Percentiles rank a stretch among this genome's conserved stretches.
Evolutionary conservation across 2,888 invertebrate species (phyloP).

Genomic region (Rhingia rostrata): DNA sequence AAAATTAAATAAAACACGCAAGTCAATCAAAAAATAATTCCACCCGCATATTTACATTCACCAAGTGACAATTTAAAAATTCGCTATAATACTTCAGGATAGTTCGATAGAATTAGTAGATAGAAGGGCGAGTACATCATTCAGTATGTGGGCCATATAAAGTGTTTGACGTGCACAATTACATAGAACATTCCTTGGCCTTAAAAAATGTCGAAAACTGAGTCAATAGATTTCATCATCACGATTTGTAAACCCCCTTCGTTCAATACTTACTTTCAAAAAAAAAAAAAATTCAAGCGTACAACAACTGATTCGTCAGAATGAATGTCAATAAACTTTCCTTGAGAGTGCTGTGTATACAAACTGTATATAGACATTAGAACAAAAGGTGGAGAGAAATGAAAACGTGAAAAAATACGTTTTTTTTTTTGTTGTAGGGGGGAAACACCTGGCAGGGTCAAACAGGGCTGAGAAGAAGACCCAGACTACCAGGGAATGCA

Average conservation of each 20-base stretch:
- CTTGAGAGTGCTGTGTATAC: slow-evolving; percentile 1
- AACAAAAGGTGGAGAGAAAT: slow-evolving; percentile 9
- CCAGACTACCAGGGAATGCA: not conserved
- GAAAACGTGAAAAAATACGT: slow-evolving; percentile 3
- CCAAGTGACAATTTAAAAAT: too few relatives aligned
- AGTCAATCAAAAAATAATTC: too few relatives aligned
- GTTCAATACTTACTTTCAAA: not conserved
- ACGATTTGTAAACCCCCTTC: slow-evolving; percentile 2
- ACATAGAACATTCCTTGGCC: not conserved
- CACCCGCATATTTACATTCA: too few relatives aligned
- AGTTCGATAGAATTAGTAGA: too few relatives aligned
- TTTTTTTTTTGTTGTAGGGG: not conserved
- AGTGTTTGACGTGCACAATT: not conserved
- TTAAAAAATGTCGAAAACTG: not conserved
- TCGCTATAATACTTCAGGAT: too few relatives aligned
- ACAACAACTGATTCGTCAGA: slow-evolving; percentile 38
- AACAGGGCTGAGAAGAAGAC: slow-evolving; percentile 20
- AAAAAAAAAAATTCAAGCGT: not conserved
- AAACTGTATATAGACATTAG: not conserved
- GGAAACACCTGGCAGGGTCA: slow-evolving; percentile 37
- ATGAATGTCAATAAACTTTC: slow-evolving; percentile 41
- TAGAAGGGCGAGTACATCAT: too few relatives aligned
- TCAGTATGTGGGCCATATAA: too few relatives aligned
- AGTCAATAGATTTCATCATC: slow-evolving; percentile 31
- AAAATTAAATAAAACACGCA: too few relatives aligned